phyloP scores from a whole-genome alignment of 2,113 vertebrate species.

The Dunckerocampus dactyliophorus region DNA sequence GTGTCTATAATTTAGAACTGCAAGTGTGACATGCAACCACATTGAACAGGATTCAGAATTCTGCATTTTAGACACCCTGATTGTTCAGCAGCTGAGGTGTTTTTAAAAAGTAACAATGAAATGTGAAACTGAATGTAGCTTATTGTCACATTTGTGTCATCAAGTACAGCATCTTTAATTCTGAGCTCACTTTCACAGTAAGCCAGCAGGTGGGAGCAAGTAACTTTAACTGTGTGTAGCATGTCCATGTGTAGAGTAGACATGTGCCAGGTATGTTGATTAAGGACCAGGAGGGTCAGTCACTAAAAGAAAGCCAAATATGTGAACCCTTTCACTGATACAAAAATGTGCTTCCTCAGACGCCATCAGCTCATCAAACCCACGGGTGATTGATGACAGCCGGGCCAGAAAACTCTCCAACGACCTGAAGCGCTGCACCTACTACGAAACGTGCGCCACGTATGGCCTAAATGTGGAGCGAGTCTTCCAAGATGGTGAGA shows the following conservation, averaged over 20 bases:
- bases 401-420: conserved; percentile 88
- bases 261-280: neutral
- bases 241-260: neutral
- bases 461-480: conserved; percentile 97
- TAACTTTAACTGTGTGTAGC: no score
- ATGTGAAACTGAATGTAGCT: no score
- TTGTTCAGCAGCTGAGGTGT: no score
- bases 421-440: conserved; percentile 94
- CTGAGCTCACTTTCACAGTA: no score
- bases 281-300: neutral
- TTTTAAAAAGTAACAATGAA: no score
- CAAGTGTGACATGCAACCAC: no score
- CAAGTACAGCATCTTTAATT: no score
- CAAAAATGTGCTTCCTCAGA: conserved; percentile 67
- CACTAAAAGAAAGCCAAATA: neutral
- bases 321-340: neutral
- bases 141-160: no score
- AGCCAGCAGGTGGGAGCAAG: no score
- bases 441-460: conserved; percentile 96
- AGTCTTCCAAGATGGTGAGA: conserved; percentile 94
- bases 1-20: no score
- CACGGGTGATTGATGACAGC: conserved; percentile 88
- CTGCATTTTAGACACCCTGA: no score
- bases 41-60: no score
- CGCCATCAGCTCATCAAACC: conserved; percentile 91